phyloP scores from a whole-genome alignment of 2,888 invertebrate genomes.

The Harpalus rufipes region DNA sequence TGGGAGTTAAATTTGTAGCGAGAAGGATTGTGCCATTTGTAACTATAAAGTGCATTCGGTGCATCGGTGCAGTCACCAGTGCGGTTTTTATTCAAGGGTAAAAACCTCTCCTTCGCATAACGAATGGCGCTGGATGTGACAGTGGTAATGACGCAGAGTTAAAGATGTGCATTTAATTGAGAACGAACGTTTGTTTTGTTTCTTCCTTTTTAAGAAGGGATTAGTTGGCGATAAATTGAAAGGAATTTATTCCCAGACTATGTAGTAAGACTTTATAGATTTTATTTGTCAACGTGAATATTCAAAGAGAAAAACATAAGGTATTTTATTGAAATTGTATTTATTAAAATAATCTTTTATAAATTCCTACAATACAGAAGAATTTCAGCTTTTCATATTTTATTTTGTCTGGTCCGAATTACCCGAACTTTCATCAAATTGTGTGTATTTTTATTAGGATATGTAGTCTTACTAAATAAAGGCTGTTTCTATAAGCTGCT shows the following conservation, averaged over 20 bases:
- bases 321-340: too few relatives aligned
- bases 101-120: slow-evolving; percentile 22
- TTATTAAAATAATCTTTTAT: too few relatives aligned
- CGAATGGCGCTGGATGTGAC: slow-evolving; percentile 36
- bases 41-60: slow-evolving; percentile 38
- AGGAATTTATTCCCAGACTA: slow-evolving; percentile 7
- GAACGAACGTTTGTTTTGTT: slow-evolving; percentile 26
- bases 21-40: slow-evolving; percentile 38
- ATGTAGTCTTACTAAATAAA: too few relatives aligned
- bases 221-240: slow-evolving; percentile 40
- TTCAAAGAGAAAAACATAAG: too few relatives aligned
- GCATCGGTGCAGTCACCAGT: slow-evolving; percentile 23
- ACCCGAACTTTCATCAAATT: too few relatives aligned
- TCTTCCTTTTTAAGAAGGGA: slow-evolving; percentile 39
- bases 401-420: too few relatives aligned
- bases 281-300: too few relatives aligned
- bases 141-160: slow-evolving; percentile 41
- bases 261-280: too few relatives aligned
- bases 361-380: too few relatives aligned
- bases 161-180: slow-evolving; percentile 55
- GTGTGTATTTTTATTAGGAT: too few relatives aligned
- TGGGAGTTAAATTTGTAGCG: slow-evolving; percentile 21
- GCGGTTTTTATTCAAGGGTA: slow-evolving; percentile 47
- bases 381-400: too few relatives aligned
- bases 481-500: too few relatives aligned